Evolutionary conservation across 2,797 vertebrate genomes (phyloP).

Genomic region (Sternotherus odoratus): DNA sequence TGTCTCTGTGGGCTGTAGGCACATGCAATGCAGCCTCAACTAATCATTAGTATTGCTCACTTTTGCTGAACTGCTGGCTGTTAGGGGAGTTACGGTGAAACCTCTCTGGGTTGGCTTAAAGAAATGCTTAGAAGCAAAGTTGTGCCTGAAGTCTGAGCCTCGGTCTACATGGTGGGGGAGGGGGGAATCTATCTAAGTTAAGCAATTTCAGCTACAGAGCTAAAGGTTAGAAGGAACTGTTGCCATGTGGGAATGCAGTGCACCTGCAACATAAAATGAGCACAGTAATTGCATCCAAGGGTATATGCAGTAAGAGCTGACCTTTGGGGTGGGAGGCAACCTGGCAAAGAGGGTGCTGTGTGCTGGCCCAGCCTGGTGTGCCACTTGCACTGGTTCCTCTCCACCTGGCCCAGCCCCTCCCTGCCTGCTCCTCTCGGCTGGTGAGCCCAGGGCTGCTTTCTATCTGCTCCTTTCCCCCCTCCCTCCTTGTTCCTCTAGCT

Average conservation of each 20-base stretch:
- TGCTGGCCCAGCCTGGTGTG: too few relatives aligned
- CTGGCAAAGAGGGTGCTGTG: too few relatives aligned
- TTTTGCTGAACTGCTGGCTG: background rate
- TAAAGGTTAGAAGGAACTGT: background rate
- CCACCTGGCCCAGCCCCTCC: too few relatives aligned
- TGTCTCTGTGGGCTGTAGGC: background rate
- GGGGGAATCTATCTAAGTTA: too few relatives aligned
- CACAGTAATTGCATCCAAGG: accelerated
- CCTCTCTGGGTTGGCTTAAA: background rate
- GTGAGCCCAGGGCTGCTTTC: too few relatives aligned
- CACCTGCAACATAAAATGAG: background rate
- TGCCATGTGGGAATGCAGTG: accelerated
- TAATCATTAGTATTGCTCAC: background rate
- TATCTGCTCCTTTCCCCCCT: too few relatives aligned
- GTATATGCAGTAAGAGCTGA: background rate
- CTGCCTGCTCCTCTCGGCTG: too few relatives aligned
- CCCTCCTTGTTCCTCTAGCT: too few relatives aligned
- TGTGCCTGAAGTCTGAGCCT: accelerated
- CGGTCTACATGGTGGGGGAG: too few relatives aligned
- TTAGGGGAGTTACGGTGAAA: background rate
- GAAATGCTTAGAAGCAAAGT: background rate
- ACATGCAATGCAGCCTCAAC: background rate
- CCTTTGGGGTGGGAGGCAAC: too few relatives aligned
- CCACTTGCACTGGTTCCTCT: too few relatives aligned
- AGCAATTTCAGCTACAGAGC: background rate